A percentile compares a stretch with the other conserved stretches of the same genome.
Evolutionary conservation across 1,140 invertebrate genomes (phyloP).

Genomic region (Cyrtorhinus lividipennis): DNA sequence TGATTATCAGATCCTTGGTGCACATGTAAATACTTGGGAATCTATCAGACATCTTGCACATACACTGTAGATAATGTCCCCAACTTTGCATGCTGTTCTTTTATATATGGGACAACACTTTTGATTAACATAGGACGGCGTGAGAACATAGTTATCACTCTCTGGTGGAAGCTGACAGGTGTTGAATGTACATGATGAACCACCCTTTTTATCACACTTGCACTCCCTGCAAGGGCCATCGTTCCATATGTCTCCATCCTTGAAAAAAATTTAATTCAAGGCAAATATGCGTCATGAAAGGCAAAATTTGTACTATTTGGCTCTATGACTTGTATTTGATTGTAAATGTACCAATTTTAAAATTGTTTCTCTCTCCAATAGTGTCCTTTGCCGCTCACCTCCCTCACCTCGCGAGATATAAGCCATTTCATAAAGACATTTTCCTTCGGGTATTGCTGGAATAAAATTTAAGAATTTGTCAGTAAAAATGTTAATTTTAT

Average conservation of each 20-base stretch:
- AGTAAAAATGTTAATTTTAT: no score
- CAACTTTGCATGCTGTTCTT: slow-evolving; percentile 42
- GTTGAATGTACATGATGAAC: slow-evolving; percentile 30
- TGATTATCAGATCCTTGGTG: no score
- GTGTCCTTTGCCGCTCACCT: slow-evolving; percentile 34
- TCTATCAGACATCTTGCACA: no score
- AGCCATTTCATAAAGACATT: slow-evolving; percentile 46
- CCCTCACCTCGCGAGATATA: slow-evolving; percentile 37
- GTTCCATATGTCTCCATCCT: slow-evolving; percentile 43
- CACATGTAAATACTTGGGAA: no score
- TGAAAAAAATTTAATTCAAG: no score
- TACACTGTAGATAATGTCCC: slow-evolving; percentile 25
- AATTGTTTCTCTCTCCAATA: slow-evolving; percentile 29
- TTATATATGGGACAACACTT: slow-evolving; percentile 45
- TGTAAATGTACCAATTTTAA: slow-evolving; percentile 38
- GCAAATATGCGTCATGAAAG: no score
- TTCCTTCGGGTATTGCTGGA: slow-evolving; percentile 47
- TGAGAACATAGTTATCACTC: slow-evolving; percentile 36
- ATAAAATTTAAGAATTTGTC: slow-evolving; percentile 11
- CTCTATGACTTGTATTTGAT: no score
- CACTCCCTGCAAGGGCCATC: slow-evolving; percentile 53
- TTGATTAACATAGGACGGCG: slow-evolving; percentile 34
- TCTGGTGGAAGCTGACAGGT: slow-evolving; percentile 34
- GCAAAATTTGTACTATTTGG: no score
- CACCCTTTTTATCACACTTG: slow-evolving; percentile 33